phyloP scores from a whole-genome alignment of 1,140 invertebrate species.

The Apis laboriosa region DNA sequence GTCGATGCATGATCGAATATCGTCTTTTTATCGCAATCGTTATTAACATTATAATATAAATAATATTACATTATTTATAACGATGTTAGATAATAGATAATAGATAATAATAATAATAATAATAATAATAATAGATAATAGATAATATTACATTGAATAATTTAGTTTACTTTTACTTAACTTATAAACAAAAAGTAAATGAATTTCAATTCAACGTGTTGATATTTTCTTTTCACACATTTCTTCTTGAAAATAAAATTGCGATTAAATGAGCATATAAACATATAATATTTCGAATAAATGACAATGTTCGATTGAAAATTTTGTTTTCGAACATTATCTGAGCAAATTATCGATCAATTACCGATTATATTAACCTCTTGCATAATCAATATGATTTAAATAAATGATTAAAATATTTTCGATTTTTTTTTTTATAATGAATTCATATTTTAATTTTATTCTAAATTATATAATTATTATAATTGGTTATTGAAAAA shows the following conservation, averaged over 20 bases:
- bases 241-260: neutral
- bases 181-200: neutral
- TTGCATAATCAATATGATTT: too few relatives aligned
- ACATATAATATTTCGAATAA: neutral
- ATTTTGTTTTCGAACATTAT: conserved; percentile 14
- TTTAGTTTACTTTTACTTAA: neutral
- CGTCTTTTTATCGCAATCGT: conserved; percentile 4
- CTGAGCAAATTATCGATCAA: neutral
- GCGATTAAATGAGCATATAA: neutral
- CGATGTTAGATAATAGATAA: too few relatives aligned
- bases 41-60: conserved; percentile 35
- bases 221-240: neutral
- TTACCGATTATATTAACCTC: neutral
- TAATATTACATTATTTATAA: conserved; percentile 19
- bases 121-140: too few relatives aligned
- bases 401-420: too few relatives aligned
- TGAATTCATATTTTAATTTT: too few relatives aligned
- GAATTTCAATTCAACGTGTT: neutral
- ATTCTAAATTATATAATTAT: too few relatives aligned
- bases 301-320: neutral
- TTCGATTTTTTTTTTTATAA: too few relatives aligned
- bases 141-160: conserved; percentile 23
- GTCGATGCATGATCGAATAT: neutral
- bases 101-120: too few relatives aligned
- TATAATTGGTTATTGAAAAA: too few relatives aligned